Percentiles rank a stretch among this genome's conserved stretches.
phyloP scores from a whole-genome alignment of 2,797 vertebrate genomes.

The Ctenosaura bakeri region DNA sequence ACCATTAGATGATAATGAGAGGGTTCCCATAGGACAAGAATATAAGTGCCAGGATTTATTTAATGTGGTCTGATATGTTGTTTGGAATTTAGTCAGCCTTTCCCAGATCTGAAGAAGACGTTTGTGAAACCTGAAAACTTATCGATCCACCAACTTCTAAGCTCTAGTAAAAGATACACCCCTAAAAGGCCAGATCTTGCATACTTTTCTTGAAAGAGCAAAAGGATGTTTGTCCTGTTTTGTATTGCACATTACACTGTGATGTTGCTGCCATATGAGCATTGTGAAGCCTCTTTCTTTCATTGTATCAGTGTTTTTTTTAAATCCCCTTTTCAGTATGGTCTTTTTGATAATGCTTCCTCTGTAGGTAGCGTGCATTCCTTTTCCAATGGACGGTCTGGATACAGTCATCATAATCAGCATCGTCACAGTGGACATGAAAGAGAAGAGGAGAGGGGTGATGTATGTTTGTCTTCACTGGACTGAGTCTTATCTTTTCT shows the following conservation, averaged over 20 bases:
- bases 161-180: not conserved
- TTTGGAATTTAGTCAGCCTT: not conserved
- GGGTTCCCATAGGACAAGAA: not conserved
- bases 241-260: not conserved
- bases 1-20: not conserved
- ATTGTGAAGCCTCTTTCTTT: not conserved
- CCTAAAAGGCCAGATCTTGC: not conserved
- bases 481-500: not conserved
- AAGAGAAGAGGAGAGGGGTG: constrained; percentile 92
- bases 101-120: not conserved
- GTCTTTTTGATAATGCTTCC: constrained; percentile 61
- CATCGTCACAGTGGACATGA: constrained; percentile 90
- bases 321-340: not conserved
- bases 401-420: constrained; percentile 89
- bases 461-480: constrained; percentile 84
- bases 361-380: constrained; percentile 89
- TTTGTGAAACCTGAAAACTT: not conserved
- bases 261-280: not conserved
- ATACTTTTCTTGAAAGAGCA: not conserved
- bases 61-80: not conserved
- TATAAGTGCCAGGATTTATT: not conserved
- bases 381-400: constrained; percentile 91
- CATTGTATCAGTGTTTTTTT: not conserved
- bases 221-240: not conserved
- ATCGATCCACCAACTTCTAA: not conserved